Evolutionary conservation across 1,140 invertebrate genomes (phyloP).

Genomic region (Xylocopa sonorina): DNA sequence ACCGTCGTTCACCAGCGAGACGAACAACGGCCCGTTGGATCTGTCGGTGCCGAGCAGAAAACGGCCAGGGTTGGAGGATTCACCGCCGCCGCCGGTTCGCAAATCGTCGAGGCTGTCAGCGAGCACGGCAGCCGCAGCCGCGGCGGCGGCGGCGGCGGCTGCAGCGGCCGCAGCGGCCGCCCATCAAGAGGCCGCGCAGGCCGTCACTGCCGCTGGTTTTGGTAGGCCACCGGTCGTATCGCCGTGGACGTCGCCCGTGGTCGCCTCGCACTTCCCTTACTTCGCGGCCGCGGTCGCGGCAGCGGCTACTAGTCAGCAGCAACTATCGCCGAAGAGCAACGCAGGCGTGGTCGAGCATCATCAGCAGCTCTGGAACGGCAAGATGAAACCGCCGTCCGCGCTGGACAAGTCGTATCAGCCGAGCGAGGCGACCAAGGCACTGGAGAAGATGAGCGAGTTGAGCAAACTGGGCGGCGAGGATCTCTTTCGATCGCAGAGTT

Average conservation of each 20-base stretch:
- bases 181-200: slow-evolving; percentile 74
- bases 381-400: slow-evolving; percentile 86
- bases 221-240: slow-evolving; percentile 86
- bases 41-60: slow-evolving; percentile 89
- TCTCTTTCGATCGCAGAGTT: slow-evolving; percentile 84
- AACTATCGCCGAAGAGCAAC: slow-evolving; percentile 87
- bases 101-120: slow-evolving; percentile 85
- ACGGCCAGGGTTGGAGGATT: slow-evolving; percentile 85
- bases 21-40: slow-evolving; percentile 90
- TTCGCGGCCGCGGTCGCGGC: slow-evolving; percentile 91
- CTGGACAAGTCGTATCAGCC: slow-evolving; percentile 83
- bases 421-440: slow-evolving; percentile 91
- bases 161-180: slow-evolving; percentile 63
- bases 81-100: slow-evolving; percentile 84
- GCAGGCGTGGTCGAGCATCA: slow-evolving; percentile 77
- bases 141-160: slow-evolving; percentile 47
- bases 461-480: slow-evolving; percentile 91
- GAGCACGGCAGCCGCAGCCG: slow-evolving; percentile 59
- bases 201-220: slow-evolving; percentile 77
- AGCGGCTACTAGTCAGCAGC: slow-evolving; percentile 84
- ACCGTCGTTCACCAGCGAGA: slow-evolving; percentile 81
- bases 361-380: slow-evolving; percentile 90
- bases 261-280: slow-evolving; percentile 89
- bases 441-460: slow-evolving; percentile 96
- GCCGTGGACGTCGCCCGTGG: slow-evolving; percentile 89